Evolutionary conservation across 2,797 vertebrate genomes (phyloP).

Genomic region (Darevskia mixta): DNA sequence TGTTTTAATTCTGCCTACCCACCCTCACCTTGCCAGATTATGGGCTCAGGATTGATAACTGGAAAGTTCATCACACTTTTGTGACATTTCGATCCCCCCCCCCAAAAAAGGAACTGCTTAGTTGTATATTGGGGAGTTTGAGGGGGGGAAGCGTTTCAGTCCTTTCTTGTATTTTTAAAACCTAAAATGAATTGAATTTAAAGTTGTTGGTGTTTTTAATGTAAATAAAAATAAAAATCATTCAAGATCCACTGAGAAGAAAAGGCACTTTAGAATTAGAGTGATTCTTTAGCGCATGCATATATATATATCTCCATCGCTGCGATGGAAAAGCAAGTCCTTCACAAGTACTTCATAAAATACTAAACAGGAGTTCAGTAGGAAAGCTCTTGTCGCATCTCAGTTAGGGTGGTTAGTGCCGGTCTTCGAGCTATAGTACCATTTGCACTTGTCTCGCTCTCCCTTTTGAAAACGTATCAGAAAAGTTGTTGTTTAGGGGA

Average conservation of each 20-base stretch:
- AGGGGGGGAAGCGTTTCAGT: not conserved
- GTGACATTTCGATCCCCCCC: not conserved
- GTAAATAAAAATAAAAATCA: no score
- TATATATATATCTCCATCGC: constrained; percentile 60
- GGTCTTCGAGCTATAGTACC: constrained; percentile 72
- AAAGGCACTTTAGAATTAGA: constrained; percentile 70
- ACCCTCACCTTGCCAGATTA: not conserved
- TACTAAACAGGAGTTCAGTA: constrained; percentile 68
- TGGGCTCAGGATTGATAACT: not conserved
- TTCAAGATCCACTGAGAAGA: constrained; percentile 46
- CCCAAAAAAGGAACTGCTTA: no score
- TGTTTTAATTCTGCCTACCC: no score
- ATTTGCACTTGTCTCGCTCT: constrained; percentile 70
- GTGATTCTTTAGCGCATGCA: constrained; percentile 71
- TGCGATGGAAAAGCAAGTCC: constrained; percentile 71
- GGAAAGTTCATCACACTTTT: not conserved
- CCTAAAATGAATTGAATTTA: not conserved
- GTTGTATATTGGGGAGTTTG: not conserved
- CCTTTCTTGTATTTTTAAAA: not conserved
- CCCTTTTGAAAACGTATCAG: constrained; percentile 76
- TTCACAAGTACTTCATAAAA: constrained; percentile 79
- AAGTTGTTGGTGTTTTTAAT: not conserved
- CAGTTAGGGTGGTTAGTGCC: constrained; percentile 77
- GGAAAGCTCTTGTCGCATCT: constrained; percentile 77
- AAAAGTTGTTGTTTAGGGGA: constrained; percentile 74